phyloP scores from a whole-genome alignment of 1,140 invertebrate species.

The Telenomus remus region DNA sequence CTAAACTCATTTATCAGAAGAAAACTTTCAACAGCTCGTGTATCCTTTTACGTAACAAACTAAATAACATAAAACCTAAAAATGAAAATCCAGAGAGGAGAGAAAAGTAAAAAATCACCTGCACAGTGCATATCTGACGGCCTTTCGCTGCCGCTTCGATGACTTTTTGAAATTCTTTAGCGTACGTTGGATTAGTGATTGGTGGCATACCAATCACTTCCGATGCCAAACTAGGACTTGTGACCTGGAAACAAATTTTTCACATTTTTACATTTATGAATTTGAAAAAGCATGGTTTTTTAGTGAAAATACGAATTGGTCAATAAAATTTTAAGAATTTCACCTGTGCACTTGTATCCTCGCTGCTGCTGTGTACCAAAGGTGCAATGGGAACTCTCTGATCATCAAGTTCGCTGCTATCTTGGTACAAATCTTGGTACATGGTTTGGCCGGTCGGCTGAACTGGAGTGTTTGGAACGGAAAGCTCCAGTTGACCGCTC shows the following conservation, averaged over 20 bases:
- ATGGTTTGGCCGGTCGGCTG: conserved; percentile 69
- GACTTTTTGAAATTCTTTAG: conserved; percentile 80
- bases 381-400: conserved; percentile 77
- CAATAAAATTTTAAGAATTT: neutral
- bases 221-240: conserved; percentile 71
- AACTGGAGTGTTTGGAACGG: conserved; percentile 73
- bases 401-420: conserved; percentile 74
- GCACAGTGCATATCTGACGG: conserved; percentile 78
- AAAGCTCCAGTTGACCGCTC: conserved; percentile 80
- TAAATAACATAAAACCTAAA: no score
- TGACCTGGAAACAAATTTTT: conserved; percentile 62
- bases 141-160: conserved; percentile 80
- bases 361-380: conserved; percentile 75
- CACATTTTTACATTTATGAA: conserved; percentile 1
- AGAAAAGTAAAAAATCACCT: conserved; percentile 63
- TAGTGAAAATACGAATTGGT: no score
- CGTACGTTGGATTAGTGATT: conserved; percentile 79
- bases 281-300: no score
- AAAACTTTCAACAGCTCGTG: neutral
- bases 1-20: neutral
- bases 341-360: conserved; percentile 73
- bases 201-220: conserved; percentile 76
- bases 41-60: neutral
- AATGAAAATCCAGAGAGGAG: no score
- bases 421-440: conserved; percentile 71